Base-by-base conservation (phyloP, 35 echinoderm and acorn worm species). In the Acanthaster planci region DNA sequence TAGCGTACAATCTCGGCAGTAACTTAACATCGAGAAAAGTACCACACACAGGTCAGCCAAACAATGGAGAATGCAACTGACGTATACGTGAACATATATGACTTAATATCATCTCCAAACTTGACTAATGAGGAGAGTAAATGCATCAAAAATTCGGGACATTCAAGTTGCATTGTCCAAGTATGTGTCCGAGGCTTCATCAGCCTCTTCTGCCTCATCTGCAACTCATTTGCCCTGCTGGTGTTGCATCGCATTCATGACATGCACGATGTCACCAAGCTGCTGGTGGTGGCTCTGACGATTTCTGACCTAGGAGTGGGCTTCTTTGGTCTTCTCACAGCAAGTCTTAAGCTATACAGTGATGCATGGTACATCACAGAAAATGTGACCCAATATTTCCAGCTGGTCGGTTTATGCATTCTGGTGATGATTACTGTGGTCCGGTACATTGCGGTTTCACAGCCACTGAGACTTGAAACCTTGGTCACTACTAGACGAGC, bases 181-280 rank as follows among this genome's bases (percentile, higher is more conserved):
- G 42, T 12, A 4, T 47, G 4, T 47, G 12, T 47, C 12, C 42
- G 4, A 6, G 4, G 42, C 12, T 4, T 47, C 4, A 47, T 47
- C 42, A 47, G 29, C 23, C 0, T 72, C 2, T 1, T 72, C 23
- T 12, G 14, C 23, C 14, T 72, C 2, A 34, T 72, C 64, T 31
- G 64, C 15, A 72, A 72, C 34, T 31, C 30, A 1, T 72, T 72
- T 34, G 22, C 64, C 2, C 34, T 72, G 64, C 14, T 72, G 7
- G 64, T 72, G 29, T 34, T 72, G 30, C 64, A 72, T 72, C 64
- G 2, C 15, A 35, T 72, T 10, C 64, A 72, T 15, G 64, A 72
- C 64, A 72, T 35, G 64, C 64, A 72, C 30, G 64, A 72, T 29
- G 34, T 72, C 29, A 72, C 29, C 30, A 72, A 72, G 34, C 64